Base-by-base conservation (phyloP, 2,888 invertebrate species). In the Megaustenia siamemsis region DNA sequence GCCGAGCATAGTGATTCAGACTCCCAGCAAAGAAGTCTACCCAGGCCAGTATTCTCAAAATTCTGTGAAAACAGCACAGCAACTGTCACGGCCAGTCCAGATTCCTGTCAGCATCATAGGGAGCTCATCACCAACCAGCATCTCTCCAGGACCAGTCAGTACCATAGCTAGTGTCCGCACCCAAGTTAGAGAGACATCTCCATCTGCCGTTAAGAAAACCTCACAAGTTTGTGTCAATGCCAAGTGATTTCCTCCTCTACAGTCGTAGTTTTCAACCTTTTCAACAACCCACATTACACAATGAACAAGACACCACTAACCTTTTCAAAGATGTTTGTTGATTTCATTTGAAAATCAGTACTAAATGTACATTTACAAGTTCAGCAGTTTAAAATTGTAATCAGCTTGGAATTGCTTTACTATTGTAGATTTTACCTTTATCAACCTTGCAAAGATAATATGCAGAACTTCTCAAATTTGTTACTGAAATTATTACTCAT, bases 141-240 rank as follows among this genome's bases (percentile, higher is more conserved):
- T 28, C 68, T 40, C 53, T 21, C 56, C 79, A 24, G 63, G n/a
- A 35, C 60, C 32, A 8, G 45, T 73, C 21, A 66, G 66, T 28
- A 82, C 79, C n/a, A 73, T 89, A n/a, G 80, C 87, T 24, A 86
- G 89, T 73, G 86, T 86, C 75, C 87, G 89, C 53, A 86, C 90
- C 63, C 87, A 89, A 73, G 88, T 88, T 32, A 86, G 89, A 69
- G 92, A 92, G 82, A 90, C 89, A 71, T 89, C 92, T n/a, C 89
- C 91, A 38, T 89, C 92, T 15, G 88, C 91, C 35, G 87, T 92
- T 56, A 88, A 90, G 87, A 91, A 92, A 88, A 90, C 91, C 45
- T 89, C 91, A 63, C 91, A 92, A 91, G 92, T 92, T 91, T 91
- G 92, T 91, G 92, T 92, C 84, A 91, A 92, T 90, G 91, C 91